Percentiles rank a stretch among this genome's conserved stretches.
Conservation (phyloP, 1,140 invertebrate species). For the Drosophila micromelanica region DNA sequence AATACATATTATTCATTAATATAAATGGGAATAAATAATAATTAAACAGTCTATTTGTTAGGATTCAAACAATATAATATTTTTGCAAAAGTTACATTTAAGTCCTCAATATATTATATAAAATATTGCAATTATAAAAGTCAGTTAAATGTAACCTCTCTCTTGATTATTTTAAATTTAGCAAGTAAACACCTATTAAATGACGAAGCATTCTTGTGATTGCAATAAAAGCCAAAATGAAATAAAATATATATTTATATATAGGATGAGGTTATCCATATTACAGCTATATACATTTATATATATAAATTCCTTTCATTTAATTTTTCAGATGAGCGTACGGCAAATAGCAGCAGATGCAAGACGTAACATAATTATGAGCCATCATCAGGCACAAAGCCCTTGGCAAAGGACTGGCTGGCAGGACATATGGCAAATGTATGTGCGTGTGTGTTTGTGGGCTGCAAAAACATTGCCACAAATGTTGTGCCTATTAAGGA, state of each 20-base stretch:
- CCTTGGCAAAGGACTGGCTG: background rate
- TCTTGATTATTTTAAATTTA: no score
- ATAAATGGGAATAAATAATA: no score
- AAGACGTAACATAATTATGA: conserved; percentile 17
- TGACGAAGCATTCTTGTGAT: background rate
- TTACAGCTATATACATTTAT: background rate
- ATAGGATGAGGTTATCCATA: background rate
- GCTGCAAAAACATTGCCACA: conserved; percentile 57
- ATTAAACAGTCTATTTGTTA: no score
- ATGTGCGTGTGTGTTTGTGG: conserved; percentile 16
- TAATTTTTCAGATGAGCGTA: background rate
- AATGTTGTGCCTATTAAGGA: conserved; percentile 71
- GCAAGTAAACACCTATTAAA: conserved; percentile 3
- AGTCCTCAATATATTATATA: no score
- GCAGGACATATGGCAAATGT: conserved; percentile 5
- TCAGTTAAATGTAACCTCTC: no score
- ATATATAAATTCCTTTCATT: conserved; percentile 5
- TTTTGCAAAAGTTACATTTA: no score
- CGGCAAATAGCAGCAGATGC: background rate
- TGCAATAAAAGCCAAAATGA: conserved; percentile 13
- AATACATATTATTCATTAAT: no score
- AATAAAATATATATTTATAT: conserved; percentile 1
- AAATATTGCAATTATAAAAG: no score
- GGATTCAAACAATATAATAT: no score
- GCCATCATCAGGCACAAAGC: conserved; percentile 9